phyloP scores from a whole-genome alignment of 2,797 vertebrate species.

The Neosalanx taihuensis region DNA sequence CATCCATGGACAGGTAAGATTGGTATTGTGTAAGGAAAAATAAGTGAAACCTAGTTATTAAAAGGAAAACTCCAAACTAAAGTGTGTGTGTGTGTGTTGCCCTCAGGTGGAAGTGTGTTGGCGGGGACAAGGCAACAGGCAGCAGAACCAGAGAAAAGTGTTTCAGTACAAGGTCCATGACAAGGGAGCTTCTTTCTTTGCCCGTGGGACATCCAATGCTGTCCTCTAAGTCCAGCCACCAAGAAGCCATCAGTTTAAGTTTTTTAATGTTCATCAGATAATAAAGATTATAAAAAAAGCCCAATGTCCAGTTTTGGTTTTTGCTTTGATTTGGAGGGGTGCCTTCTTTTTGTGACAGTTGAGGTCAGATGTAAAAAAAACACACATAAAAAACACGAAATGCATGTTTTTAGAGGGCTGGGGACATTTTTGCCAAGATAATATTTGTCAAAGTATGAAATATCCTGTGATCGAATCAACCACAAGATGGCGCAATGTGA shows the following conservation, averaged over 20 bases:
- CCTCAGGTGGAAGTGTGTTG: conserved; percentile 83
- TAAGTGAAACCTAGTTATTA: not conserved
- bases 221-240: conserved; percentile 74
- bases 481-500: conserved; percentile 44
- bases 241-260: not conserved
- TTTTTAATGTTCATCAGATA: no score
- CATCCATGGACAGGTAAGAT: conserved; percentile 87
- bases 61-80: not conserved
- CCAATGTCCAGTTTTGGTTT: no score
- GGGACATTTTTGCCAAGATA: not conserved
- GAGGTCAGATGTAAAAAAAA: not conserved
- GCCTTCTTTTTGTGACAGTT: not conserved
- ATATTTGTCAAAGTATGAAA: no score
- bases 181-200: conserved; percentile 87
- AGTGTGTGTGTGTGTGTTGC: conserved; percentile 4
- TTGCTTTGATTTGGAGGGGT: not conserved
- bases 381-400: not conserved
- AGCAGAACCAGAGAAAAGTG: conserved; percentile 55
- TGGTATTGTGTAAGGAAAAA: not conserved
- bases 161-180: conserved; percentile 96
- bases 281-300: no score
- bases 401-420: not conserved
- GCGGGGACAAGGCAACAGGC: conserved; percentile 54
- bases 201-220: conserved; percentile 84
- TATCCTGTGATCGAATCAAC: not conserved